Conservation (phyloP, 2,888 invertebrate species). For the Cremastobaeus sp. region DNA sequence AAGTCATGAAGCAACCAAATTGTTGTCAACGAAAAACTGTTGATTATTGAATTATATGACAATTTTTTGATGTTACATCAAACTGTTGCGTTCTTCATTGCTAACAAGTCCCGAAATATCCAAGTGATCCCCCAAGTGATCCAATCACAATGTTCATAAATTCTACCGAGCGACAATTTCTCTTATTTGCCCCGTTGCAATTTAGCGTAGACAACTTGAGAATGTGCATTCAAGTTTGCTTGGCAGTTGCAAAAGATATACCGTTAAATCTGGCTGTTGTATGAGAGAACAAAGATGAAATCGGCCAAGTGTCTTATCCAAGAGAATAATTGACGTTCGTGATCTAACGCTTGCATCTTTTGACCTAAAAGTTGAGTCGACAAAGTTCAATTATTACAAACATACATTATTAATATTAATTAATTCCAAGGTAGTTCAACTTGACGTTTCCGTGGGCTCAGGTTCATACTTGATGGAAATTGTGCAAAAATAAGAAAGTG, state of each 20-base stretch:
- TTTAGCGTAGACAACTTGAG: constrained; percentile 18
- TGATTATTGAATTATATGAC: constrained; percentile 48
- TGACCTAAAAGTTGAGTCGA: constrained; percentile 67
- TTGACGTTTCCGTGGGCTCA: too few relatives aligned
- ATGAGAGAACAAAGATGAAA: constrained; percentile 51
- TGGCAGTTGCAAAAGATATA: constrained; percentile 51
- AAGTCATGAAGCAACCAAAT: constrained; percentile 41
- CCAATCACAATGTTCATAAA: not conserved
- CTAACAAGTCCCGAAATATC: not conserved
- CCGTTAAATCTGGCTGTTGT: constrained; percentile 55
- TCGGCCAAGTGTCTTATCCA: constrained; percentile 27
- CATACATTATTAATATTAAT: constrained; percentile 21
- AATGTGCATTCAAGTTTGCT: constrained; percentile 39
- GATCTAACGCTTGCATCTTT: constrained; percentile 64
- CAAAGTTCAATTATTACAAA: constrained; percentile 69
- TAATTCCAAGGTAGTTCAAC: not conserved
- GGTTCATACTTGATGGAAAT: too few relatives aligned
- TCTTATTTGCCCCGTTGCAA: constrained; percentile 27
- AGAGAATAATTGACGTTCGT: constrained; percentile 40
- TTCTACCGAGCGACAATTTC: constrained; percentile 12
- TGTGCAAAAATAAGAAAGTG: too few relatives aligned
- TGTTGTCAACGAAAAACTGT: constrained; percentile 43
- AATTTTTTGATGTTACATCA: constrained; percentile 41
- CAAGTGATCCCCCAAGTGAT: not conserved
- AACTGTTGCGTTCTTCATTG: constrained; percentile 24